phyloP scores from a whole-genome alignment of 23 tunicate species.

The Styela plicata region DNA sequence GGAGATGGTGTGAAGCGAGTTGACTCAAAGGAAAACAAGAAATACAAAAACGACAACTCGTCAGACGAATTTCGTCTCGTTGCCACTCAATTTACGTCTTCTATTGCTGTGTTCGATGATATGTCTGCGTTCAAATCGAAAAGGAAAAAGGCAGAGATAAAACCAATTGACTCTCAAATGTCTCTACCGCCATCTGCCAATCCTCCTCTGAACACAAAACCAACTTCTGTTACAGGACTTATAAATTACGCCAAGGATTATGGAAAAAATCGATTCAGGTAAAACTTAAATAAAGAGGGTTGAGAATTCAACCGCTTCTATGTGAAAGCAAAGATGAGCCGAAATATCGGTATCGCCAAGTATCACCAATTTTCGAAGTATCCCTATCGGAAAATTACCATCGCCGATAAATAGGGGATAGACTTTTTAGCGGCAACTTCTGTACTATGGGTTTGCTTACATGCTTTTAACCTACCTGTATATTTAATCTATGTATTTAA shows the following conservation, averaged over 20 bases:
- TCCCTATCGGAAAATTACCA: too few relatives aligned
- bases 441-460: too few relatives aligned
- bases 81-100: not conserved
- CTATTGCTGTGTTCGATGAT: not conserved
- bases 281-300: too few relatives aligned
- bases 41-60: not conserved
- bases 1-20: too few relatives aligned
- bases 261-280: not conserved
- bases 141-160: not conserved
- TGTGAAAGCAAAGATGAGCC: too few relatives aligned
- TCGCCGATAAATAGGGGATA: too few relatives aligned
- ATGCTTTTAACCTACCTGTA: too few relatives aligned
- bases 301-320: not conserved
- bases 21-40: not conserved
- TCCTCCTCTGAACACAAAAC: not conserved
- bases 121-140: not conserved
- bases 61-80: not conserved
- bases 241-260: not conserved
- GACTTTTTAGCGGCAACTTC: too few relatives aligned
- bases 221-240: not conserved
- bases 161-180: not conserved
- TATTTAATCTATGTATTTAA: too few relatives aligned
- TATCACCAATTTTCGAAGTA: too few relatives aligned
- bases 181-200: slow-evolving; percentile 10
- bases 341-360: too few relatives aligned